Conservation (phyloP, 2,888 invertebrate species). For the Isoperla grammatica region DNA sequence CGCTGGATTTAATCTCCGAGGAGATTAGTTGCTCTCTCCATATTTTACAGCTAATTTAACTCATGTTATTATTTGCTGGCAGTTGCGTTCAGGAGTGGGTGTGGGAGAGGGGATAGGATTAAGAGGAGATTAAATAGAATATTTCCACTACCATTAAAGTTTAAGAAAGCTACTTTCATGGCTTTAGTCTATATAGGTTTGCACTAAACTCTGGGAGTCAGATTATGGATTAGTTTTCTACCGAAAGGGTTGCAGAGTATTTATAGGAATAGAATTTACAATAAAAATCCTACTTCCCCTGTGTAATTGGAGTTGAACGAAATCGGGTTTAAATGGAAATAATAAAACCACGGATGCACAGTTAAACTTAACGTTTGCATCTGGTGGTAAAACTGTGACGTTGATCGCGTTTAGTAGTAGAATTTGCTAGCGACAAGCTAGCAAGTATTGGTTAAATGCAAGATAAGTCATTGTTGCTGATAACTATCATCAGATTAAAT, state of each 20-base stretch:
- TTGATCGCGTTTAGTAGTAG: too few species aligned
- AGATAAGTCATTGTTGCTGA: too few species aligned
- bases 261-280: conserved; percentile 1
- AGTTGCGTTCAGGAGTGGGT: conserved; percentile 29
- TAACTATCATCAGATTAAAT: too few species aligned
- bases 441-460: too few species aligned
- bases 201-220: conserved; percentile 8
- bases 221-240: conserved; percentile 30
- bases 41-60: conserved; percentile 34
- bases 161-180: conserved; percentile 29
- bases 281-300: too few species aligned
- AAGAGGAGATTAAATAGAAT: conserved; percentile 33
- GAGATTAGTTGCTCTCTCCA: conserved; percentile 31
- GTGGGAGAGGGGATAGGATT: conserved; percentile 29
- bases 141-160: conserved; percentile 33
- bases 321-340: neutral
- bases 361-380: too few species aligned
- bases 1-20: conserved; percentile 31
- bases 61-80: conserved; percentile 34
- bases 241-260: conserved; percentile 4
- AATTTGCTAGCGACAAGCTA: too few species aligned
- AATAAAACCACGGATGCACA: too few species aligned
- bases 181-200: conserved; percentile 11
- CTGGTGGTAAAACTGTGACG: too few species aligned
- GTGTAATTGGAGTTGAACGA: too few species aligned